These are phyloP conservation scores for Drosophila trichaetosa DNA, from an alignment of 2,888 invertebrate genomes.

Conservation along the genomic window DNA sequence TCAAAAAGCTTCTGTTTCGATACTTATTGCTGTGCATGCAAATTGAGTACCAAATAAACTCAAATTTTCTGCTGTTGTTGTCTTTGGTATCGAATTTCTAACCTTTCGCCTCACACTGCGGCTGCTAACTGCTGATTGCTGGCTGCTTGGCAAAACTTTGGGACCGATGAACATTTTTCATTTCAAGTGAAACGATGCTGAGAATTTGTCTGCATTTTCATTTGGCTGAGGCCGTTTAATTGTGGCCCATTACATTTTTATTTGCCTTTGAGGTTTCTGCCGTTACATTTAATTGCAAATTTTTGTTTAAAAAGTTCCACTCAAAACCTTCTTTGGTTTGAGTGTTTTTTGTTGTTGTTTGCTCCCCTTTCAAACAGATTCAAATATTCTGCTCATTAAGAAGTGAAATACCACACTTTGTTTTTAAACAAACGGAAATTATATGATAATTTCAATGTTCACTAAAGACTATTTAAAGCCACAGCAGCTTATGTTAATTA, in stretches of 20 bases:
- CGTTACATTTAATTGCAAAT: conserved; percentile 72
- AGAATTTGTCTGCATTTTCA: conserved; percentile 60
- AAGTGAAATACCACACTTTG: conserved; percentile 36
- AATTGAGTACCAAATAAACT: conserved; percentile 36
- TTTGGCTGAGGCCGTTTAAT: conserved; percentile 53
- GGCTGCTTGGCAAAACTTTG: conserved; percentile 31
- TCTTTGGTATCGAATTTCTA: conserved; percentile 51
- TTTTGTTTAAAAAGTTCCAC: conserved; percentile 55
- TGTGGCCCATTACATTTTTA: conserved; percentile 63
- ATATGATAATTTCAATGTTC: conserved; percentile 25
- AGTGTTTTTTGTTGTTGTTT: not conserved
- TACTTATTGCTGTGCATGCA: conserved; percentile 36
- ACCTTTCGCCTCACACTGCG: conserved; percentile 34
- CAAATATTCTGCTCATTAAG: conserved; percentile 67
- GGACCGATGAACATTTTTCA: conserved; percentile 60
- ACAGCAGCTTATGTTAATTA: conserved; percentile 14
- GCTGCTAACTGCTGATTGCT: not conserved
- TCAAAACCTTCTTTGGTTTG: conserved; percentile 5
- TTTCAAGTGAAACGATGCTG: conserved; percentile 55
- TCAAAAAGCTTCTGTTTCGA: conserved; percentile 52
- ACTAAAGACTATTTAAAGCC: conserved; percentile 15
- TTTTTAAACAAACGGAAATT: conserved; percentile 20
- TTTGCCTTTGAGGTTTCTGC: conserved; percentile 75
- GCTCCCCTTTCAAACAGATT: conserved; percentile 12
- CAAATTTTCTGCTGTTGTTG: conserved; percentile 20